phyloP scores from a whole-genome alignment of 2,797 vertebrate species.

The Heliangelus exortis region DNA sequence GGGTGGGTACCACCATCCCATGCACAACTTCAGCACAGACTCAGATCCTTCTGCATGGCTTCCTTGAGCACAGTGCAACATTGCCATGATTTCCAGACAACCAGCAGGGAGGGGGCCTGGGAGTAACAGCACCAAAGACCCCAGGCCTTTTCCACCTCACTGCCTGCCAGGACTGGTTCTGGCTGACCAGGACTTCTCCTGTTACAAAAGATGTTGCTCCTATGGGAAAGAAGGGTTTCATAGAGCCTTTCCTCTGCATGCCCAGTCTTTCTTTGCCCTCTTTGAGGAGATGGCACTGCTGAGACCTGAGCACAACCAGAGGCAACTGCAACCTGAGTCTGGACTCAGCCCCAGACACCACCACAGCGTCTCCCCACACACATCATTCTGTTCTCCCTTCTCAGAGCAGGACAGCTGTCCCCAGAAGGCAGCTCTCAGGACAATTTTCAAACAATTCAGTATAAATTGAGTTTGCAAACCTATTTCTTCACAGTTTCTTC shows the following conservation, averaged over 20 bases:
- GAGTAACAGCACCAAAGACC: rapidly evolving
- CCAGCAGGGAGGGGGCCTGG: neutral
- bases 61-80: neutral
- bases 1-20: neutral
- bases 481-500: slow-evolving; percentile 59
- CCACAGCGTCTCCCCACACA: neutral
- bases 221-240: neutral
- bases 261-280: neutral
- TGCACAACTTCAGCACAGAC: neutral
- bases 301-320: neutral
- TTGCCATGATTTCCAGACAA: neutral
- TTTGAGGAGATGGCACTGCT: neutral
- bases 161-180: neutral
- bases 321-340: neutral
- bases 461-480: slow-evolving; percentile 25
- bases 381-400: neutral
- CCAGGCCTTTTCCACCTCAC: neutral
- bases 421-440: slow-evolving; percentile 26
- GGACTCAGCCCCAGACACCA: neutral
- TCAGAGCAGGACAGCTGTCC: neutral
- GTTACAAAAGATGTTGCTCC: neutral
- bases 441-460: slow-evolving; percentile 9
- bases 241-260: neutral
- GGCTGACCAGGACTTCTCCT: neutral
- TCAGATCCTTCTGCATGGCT: neutral